These are phyloP conservation scores for Quadroppia sp. DNA, from an alignment of 2,888 invertebrate species.

Conservation along the genomic window DNA sequence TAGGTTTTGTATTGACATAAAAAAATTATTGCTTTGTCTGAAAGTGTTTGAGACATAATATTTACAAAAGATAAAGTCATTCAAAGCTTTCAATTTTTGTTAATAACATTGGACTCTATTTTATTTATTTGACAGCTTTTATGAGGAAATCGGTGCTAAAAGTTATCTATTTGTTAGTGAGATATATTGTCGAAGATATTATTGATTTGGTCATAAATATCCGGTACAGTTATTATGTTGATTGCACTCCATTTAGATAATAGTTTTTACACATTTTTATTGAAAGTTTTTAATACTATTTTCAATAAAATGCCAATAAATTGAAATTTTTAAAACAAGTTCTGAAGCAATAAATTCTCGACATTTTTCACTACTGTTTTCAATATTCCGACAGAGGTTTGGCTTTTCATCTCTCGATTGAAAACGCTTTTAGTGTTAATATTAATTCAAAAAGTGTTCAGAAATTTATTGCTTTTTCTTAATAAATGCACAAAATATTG, in stretches of 20 bases:
- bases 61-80: conserved; percentile 30
- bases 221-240: not conserved
- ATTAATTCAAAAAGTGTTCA: not conserved
- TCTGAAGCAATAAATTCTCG: no score
- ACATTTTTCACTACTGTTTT: no score
- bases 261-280: not conserved
- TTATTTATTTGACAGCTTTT: conserved; percentile 30
- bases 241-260: conserved; percentile 14
- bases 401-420: no score
- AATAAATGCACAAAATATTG: not conserved
- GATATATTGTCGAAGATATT: not conserved
- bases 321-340: not conserved
- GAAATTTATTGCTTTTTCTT: not conserved
- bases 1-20: conserved; percentile 20
- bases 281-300: not conserved
- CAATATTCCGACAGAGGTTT: no score
- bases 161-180: conserved; percentile 1
- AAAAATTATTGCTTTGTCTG: not conserved
- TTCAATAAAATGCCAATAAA: not conserved
- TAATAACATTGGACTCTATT: conserved; percentile 16
- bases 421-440: no score
- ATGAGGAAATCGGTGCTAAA: conserved; percentile 29
- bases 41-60: conserved; percentile 4
- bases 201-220: conserved; percentile 7
- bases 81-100: conserved; percentile 5